These are phyloP conservation scores for Melikaiella ostensackeni DNA, from an alignment of 2,888 invertebrate genomes.

Conservation along the genomic window DNA sequence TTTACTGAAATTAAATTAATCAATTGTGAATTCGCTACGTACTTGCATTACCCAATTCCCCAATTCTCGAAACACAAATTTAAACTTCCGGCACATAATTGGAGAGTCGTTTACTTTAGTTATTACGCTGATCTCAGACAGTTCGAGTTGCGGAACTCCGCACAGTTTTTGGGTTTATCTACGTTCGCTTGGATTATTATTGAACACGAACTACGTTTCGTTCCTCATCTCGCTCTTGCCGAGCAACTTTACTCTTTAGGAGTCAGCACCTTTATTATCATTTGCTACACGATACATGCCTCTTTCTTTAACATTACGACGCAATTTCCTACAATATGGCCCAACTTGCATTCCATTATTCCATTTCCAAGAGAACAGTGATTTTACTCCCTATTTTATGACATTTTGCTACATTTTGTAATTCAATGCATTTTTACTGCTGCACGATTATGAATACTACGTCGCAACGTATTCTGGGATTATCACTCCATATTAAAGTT, in stretches of 20 bases:
- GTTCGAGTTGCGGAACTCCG: neutral
- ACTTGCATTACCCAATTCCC: neutral
- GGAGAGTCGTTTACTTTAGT: neutral
- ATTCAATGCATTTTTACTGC: neutral
- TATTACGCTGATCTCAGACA: neutral
- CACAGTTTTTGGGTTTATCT: conserved; percentile 24
- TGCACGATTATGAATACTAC: neutral
- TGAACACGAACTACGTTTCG: conserved; percentile 19
- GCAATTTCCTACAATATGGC: neutral
- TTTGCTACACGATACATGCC: neutral
- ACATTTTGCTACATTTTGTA: neutral
- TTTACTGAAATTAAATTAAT: neutral
- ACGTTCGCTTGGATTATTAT: conserved; percentile 15
- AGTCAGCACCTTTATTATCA: conserved; percentile 8
- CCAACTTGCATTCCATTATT: neutral
- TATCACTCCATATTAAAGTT: neutral
- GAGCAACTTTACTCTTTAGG: neutral
- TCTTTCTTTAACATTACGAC: neutral
- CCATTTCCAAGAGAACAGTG: neutral
- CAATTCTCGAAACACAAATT: conserved; percentile 19
- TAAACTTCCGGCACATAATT: conserved; percentile 15
- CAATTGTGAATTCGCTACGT: neutral
- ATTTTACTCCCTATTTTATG: neutral
- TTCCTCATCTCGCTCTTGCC: neutral
- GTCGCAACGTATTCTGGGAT: neutral